phyloP scores from a whole-genome alignment of 2,888 invertebrate species.

The Thyatira batis region DNA sequence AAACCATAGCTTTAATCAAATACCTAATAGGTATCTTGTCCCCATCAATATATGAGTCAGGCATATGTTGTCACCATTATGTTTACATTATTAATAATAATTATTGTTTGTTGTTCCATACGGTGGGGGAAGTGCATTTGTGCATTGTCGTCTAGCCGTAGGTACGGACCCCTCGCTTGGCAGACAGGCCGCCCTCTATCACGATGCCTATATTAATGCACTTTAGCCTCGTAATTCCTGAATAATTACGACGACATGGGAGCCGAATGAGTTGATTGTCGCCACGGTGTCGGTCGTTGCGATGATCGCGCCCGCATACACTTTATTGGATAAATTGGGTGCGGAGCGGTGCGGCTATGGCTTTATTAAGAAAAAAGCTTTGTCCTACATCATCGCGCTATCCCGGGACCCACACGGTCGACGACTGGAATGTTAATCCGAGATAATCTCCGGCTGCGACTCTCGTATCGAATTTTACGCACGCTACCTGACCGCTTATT shows the following conservation, averaged over 20 bases:
- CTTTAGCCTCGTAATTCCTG: conserved; percentile 55
- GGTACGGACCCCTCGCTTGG: conserved; percentile 12
- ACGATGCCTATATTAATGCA: conserved; percentile 50
- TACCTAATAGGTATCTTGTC: neutral
- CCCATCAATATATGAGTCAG: conserved; percentile 1
- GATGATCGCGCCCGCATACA: conserved; percentile 66
- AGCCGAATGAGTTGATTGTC: conserved; percentile 42
- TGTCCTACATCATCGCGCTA: conserved; percentile 52
- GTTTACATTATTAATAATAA: neutral
- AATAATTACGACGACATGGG: conserved; percentile 66
- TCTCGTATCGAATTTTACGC: conserved; percentile 74
- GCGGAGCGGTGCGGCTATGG: conserved; percentile 54
- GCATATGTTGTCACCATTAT: neutral
- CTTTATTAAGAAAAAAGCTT: conserved; percentile 61
- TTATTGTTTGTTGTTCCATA: neutral
- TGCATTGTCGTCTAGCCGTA: neutral
- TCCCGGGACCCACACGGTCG: conserved; percentile 48
- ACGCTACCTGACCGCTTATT: conserved; percentile 75
- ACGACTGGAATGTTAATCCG: conserved; percentile 75
- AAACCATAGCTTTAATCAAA: neutral
- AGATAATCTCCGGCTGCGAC: conserved; percentile 68
- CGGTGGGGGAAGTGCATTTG: conserved; percentile 3
- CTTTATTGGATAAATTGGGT: conserved; percentile 76
- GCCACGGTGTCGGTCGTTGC: conserved; percentile 44
- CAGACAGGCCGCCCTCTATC: conserved; percentile 18